These are phyloP conservation scores for Mionectes olivaceus DNA, from an alignment of 2,797 vertebrate species.

Conservation along the genomic window DNA sequence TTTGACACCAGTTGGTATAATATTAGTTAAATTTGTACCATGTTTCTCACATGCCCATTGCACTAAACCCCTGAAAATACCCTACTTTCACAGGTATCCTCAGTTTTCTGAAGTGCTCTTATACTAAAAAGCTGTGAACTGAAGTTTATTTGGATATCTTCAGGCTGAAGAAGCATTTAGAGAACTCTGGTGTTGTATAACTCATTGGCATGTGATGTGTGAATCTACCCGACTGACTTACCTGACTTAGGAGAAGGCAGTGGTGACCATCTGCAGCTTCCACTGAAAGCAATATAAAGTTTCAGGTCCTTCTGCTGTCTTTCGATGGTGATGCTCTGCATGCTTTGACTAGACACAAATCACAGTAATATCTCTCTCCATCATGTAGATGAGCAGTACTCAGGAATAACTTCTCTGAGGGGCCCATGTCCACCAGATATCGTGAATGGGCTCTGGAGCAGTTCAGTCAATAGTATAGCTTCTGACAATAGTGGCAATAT, in stretches of 20 bases:
- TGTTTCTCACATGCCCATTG: not conserved
- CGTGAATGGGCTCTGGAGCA: not conserved
- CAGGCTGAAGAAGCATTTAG: not conserved
- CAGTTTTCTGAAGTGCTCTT: not conserved
- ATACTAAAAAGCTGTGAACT: not conserved
- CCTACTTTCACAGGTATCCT: not conserved
- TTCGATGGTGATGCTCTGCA: not conserved
- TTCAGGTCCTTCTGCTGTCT: not conserved
- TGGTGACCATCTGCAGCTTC: not conserved
- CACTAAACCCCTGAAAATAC: not conserved
- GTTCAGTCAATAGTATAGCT: not conserved
- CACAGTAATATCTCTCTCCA: not conserved
- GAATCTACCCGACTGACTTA: not conserved
- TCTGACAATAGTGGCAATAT: slow-evolving; percentile 20
- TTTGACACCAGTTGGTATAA: not conserved
- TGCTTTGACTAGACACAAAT: not conserved
- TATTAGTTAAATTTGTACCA: not conserved
- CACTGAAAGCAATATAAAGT: not conserved
- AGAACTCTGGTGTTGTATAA: not conserved
- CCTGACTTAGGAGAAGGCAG: not conserved
- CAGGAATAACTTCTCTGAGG: not conserved
- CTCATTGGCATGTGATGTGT: not conserved
- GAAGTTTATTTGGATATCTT: not conserved
- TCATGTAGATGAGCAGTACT: not conserved
- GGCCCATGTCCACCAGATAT: not conserved